Evolutionary conservation across 2,797 vertebrate species (phyloP), one percentile per base, ranked within the genome.

Genomic region (Danio jaintianensis): DNA sequence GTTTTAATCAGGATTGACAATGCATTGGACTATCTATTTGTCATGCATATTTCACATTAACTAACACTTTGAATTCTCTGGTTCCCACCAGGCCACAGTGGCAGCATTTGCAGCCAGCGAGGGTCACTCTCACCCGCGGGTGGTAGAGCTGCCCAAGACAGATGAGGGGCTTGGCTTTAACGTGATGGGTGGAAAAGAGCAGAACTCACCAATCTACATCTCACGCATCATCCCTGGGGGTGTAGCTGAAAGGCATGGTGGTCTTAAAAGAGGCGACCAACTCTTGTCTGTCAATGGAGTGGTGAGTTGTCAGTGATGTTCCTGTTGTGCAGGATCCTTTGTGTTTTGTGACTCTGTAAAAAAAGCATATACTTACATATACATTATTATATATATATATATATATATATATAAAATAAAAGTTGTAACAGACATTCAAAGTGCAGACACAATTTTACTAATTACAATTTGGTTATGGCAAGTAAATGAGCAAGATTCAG

Each of bases 121-220:
- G 93, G 98, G 98, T 88, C 98, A 99, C 91, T 98, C 98, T 45
- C 97, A 99, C 90, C 98, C 97, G 0, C 93, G 97, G 73, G 97
- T 99, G 83, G 97, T 99, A 48, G 98, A 99, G 90, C 94, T 99
- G 58, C 98, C 98, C 59, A 99, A 99, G 92, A 99, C 97, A 1
- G 98, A 99, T 72, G 98, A 99, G 90, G 98, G 98, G 36, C 93
- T 99, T 85, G 98, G 98, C 85, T 99, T 99, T 91, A 99, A 99
- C 43, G 97, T 99, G 85, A 99, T 99, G 98, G 98, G 97, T 59
- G 97, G 98, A 86, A 99, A 98, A 87, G 97, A 99, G 84, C 97
- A 99, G 88, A 99, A 99, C 90, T 99, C 98, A 0, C 98, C 98
- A 8, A 99, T 99, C 89, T 99, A 99, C 89, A 99, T 99, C 92